Conservation (phyloP, 1,140 invertebrate genomes). For the Lerema accius region DNA sequence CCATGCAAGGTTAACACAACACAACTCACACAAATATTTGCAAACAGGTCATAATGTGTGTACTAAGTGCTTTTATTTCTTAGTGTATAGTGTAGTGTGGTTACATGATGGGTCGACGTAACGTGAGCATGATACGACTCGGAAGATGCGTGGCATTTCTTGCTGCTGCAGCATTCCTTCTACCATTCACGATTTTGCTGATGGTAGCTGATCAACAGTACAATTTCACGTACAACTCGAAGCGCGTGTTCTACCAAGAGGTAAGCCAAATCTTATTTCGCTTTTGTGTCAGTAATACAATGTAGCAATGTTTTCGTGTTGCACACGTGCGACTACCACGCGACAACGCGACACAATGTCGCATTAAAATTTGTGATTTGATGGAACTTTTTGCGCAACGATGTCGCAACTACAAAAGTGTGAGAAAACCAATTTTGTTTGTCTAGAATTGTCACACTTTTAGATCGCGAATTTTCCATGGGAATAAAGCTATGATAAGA, state of each 20-base stretch:
- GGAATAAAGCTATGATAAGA: too few relatives aligned
- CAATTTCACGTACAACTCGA: conserved; percentile 73
- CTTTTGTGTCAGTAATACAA: too few relatives aligned
- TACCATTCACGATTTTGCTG: conserved; percentile 74
- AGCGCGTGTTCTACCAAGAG: conserved; percentile 77
- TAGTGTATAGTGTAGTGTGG: conserved; percentile 3
- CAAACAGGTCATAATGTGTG: neutral
- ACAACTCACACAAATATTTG: neutral
- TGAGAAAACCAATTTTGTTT: too few relatives aligned
- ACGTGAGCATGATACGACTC: conserved; percentile 66
- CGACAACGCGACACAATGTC: too few relatives aligned
- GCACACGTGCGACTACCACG: too few relatives aligned
- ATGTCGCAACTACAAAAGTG: too few relatives aligned
- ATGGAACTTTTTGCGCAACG: too few relatives aligned
- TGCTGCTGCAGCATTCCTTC: conserved; percentile 68
- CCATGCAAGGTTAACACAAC: neutral
- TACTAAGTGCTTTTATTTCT: neutral
- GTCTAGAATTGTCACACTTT: too few relatives aligned
- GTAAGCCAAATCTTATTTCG: conserved; percentile 50
- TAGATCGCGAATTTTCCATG: too few relatives aligned
- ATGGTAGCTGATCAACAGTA: conserved; percentile 79
- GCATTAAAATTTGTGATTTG: too few relatives aligned
- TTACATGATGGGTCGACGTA: conserved; percentile 57
- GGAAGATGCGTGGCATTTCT: conserved; percentile 75
- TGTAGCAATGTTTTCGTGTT: too few relatives aligned